Evolutionary conservation across 2,888 invertebrate species (phyloP).

Genomic region (Drosophila limbata): DNA sequence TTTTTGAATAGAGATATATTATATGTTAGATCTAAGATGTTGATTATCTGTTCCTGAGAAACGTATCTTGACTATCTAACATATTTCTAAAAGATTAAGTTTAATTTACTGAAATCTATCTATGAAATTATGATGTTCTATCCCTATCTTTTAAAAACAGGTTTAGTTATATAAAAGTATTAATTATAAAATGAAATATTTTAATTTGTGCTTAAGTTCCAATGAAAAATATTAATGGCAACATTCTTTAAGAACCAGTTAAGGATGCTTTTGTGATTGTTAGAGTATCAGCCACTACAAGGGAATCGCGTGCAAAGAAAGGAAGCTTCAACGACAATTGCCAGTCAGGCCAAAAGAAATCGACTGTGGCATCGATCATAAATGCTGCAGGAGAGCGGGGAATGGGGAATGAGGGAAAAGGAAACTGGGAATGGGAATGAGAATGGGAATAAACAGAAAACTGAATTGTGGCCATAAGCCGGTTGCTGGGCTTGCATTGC

Average conservation of each 20-base stretch:
- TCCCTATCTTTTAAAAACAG: no score
- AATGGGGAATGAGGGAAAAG: neutral
- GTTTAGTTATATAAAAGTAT: no score
- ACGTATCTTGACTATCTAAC: no score
- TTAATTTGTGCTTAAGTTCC: no score
- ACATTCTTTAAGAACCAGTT: neutral
- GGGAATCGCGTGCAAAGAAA: slow-evolving; percentile 56
- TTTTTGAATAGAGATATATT: no score
- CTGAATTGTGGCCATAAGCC: slow-evolving; percentile 34
- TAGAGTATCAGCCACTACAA: slow-evolving; percentile 44
- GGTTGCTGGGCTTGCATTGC: slow-evolving; percentile 54
- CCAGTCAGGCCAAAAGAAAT: slow-evolving; percentile 67
- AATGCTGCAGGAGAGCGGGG: slow-evolving; percentile 46
- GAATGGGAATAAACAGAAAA: slow-evolving; percentile 50
- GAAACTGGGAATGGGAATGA: slow-evolving; percentile 30
- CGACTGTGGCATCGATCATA: slow-evolving; percentile 78
- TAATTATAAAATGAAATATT: no score
- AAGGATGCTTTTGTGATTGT: neutral
- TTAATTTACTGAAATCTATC: no score
- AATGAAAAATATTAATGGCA: neutral
- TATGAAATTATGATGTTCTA: no score
- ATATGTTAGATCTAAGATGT: no score
- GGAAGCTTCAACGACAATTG: slow-evolving; percentile 66
- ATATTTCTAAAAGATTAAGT: no score
- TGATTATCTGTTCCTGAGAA: no score